phyloP scores from a whole-genome alignment of 1,140 invertebrate species.

The Acromyrmex charruanus region DNA sequence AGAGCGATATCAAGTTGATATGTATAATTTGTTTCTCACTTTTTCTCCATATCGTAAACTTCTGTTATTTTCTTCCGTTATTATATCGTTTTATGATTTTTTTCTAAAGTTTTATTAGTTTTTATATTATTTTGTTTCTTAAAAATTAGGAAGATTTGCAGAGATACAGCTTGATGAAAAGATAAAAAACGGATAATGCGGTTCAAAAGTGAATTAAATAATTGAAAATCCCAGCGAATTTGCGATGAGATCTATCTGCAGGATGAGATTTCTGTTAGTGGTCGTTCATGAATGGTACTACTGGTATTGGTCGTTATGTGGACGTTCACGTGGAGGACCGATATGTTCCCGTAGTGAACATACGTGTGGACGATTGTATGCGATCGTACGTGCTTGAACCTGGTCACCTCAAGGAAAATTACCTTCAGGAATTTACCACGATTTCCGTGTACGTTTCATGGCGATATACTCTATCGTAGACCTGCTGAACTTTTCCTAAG shows the following conservation, averaged over 20 bases:
- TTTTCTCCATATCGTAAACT: neutral
- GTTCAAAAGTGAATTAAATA: slow-evolving; percentile 45
- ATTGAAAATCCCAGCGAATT: slow-evolving; percentile 34
- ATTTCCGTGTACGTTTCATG: slow-evolving; percentile 53
- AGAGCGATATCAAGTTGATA: neutral
- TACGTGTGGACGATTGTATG: slow-evolving; percentile 52
- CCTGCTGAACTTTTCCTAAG: slow-evolving; percentile 35
- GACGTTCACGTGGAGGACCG: slow-evolving; percentile 17
- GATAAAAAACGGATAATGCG: neutral
- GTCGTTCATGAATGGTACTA: neutral
- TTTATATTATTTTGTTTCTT: neutral
- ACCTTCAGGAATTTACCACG: slow-evolving; percentile 50
- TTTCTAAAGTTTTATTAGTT: neutral
- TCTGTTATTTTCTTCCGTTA: neutral
- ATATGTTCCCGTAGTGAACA: slow-evolving; percentile 29
- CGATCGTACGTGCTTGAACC: slow-evolving; percentile 54
- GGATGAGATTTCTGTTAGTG: slow-evolving; percentile 36
- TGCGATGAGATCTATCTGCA: neutral
- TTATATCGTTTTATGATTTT: slow-evolving; percentile 4
- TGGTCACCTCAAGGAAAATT: slow-evolving; percentile 51
- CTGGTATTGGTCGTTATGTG: slow-evolving; percentile 31
- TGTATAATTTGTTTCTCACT: neutral
- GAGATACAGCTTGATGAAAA: too few species aligned
- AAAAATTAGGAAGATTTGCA: slow-evolving; percentile 4
- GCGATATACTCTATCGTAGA: slow-evolving; percentile 23